Conservation (phyloP, 64 coral and sea anemone genomes). For the Porites lutea region DNA sequence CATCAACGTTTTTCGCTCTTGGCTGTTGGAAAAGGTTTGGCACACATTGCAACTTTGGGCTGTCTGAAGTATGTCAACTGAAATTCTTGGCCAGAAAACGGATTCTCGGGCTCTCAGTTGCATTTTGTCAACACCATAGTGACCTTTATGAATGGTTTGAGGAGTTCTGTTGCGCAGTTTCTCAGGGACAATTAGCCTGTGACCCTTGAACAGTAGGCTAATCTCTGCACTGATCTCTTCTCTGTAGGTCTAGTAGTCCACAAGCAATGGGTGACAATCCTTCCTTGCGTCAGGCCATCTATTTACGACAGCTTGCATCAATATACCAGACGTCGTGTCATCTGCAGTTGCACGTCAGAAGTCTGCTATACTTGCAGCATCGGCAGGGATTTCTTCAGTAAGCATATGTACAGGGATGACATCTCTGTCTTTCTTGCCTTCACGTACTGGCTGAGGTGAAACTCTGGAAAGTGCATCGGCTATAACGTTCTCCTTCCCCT, state of each 20-base stretch:
- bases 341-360: slow-evolving; percentile 19
- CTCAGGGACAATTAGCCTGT: background rate
- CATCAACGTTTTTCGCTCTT: slow-evolving; percentile 4
- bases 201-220: slow-evolving; percentile 21
- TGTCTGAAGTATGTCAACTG: background rate
- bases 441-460: background rate
- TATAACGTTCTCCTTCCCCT: slow-evolving; percentile 7
- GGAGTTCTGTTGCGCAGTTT: background rate
- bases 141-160: slow-evolving; percentile 4
- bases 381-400: slow-evolving; percentile 22
- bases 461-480: slow-evolving; percentile 25
- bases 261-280: slow-evolving; percentile 37
- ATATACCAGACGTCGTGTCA: slow-evolving; percentile 5
- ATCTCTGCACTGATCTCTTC: slow-evolving; percentile 27
- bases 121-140: slow-evolving; percentile 19
- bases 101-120: background rate
- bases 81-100: background rate
- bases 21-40: slow-evolving; percentile 1
- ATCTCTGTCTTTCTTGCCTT: background rate
- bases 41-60: slow-evolving; percentile 18
- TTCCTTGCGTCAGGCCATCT: slow-evolving; percentile 48
- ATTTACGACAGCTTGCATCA: slow-evolving; percentile 20
- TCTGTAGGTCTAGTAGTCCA: slow-evolving; percentile 56
- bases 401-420: slow-evolving; percentile 9
- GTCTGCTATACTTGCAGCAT: slow-evolving; percentile 20